Evolutionary conservation across 1,140 invertebrate genomes (phyloP).

Genomic region (Zaprionus ghesquierei): DNA sequence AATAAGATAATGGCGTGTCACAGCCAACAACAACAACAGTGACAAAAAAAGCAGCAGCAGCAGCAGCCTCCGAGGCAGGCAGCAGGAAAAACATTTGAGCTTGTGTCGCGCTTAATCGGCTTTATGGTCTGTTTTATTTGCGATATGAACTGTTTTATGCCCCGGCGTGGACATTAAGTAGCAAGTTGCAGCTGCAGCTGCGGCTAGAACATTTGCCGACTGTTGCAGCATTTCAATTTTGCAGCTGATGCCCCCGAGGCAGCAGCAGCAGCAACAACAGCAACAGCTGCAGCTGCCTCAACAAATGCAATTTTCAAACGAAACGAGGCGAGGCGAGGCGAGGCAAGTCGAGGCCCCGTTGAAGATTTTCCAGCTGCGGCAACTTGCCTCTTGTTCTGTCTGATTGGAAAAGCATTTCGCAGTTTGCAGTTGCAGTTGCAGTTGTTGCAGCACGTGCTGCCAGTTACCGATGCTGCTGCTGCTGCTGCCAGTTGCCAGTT

Average conservation of each 20-base stretch:
- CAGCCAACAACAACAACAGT: slow-evolving; percentile 34
- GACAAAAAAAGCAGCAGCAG: slow-evolving; percentile 19
- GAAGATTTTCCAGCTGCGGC: slow-evolving; percentile 69
- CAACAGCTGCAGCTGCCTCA: slow-evolving; percentile 49
- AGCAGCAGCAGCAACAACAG: slow-evolving; percentile 55
- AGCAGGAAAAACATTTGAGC: slow-evolving; percentile 47
- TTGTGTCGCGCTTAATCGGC: slow-evolving; percentile 76
- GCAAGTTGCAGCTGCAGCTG: slow-evolving; percentile 32
- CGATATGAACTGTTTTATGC: slow-evolving; percentile 75
- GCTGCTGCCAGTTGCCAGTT: slow-evolving; percentile 17
- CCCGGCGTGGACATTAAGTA: slow-evolving; percentile 27
- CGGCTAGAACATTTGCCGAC: slow-evolving; percentile 67
- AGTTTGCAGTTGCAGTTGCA: too few relatives aligned
- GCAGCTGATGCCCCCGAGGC: slow-evolving; percentile 60
- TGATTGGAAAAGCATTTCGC: slow-evolving; percentile 77
- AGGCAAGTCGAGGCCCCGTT: slow-evolving; percentile 35
- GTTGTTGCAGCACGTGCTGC: slow-evolving; percentile 60
- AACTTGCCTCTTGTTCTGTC: slow-evolving; percentile 30
- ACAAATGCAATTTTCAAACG: slow-evolving; percentile 66
- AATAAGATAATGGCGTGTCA: slow-evolving; percentile 79
- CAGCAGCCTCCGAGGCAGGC: neutral
- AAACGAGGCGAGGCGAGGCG: slow-evolving; percentile 31
- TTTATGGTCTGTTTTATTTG: slow-evolving; percentile 80
- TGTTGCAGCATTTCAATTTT: slow-evolving; percentile 76
- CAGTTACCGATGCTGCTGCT: slow-evolving; percentile 24